Conservation (phyloP, 2,888 invertebrate genomes). For the Netelia virgata region DNA sequence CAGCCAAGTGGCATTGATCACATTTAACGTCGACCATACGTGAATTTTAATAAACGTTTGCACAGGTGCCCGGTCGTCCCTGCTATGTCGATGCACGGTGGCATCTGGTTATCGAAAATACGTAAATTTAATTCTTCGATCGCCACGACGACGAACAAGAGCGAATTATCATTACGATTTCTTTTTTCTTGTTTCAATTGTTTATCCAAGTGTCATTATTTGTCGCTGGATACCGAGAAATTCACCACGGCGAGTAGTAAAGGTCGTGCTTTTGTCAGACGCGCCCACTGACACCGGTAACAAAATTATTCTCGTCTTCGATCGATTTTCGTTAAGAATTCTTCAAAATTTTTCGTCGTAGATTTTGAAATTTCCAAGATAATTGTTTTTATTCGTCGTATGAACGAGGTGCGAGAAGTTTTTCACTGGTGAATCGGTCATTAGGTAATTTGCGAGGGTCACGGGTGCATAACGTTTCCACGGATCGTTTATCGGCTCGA, state of each 20-base stretch:
- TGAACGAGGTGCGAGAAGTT: neutral
- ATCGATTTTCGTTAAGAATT: neutral
- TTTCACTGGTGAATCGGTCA: conserved; percentile 5
- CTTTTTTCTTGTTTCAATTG: neutral
- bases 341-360: neutral
- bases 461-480: conserved; percentile 17
- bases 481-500: conserved; percentile 46
- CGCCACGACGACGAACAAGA: neutral
- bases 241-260: conserved; percentile 19
- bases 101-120: conserved; percentile 24
- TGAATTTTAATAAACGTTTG: conserved; percentile 45
- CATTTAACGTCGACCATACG: conserved; percentile 20
- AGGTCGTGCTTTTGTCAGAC: conserved; percentile 34
- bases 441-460: conserved; percentile 3
- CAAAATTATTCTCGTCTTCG: neutral
- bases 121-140: conserved; percentile 27
- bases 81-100: conserved; percentile 7
- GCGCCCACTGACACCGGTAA: neutral
- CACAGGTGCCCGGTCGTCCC: conserved; percentile 41
- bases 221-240: neutral
- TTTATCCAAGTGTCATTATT: neutral
- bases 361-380: neutral
- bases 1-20: conserved; percentile 7
- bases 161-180: neutral
- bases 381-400: neutral